These are phyloP conservation scores for Tiliqua scincoides DNA, from an alignment of 2,113 vertebrate genomes.

Conservation along the genomic window DNA sequence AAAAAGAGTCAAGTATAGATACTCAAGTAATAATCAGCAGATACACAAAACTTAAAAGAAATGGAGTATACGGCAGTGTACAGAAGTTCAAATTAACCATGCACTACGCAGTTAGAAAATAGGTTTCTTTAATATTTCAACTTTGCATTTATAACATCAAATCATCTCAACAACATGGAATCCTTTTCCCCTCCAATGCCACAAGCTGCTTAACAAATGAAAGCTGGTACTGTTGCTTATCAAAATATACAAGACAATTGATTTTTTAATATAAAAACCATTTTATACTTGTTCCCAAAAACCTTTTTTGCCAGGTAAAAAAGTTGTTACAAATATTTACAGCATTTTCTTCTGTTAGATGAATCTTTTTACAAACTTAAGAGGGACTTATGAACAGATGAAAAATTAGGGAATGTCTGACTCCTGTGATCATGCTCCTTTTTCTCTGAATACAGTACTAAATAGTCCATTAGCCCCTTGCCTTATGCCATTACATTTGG, in stretches of 20 bases:
- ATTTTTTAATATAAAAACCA: constrained; percentile 79
- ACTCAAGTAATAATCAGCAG: constrained; percentile 75
- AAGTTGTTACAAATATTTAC: constrained; percentile 82
- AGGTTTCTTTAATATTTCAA: constrained; percentile 85
- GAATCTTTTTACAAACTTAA: constrained; percentile 76
- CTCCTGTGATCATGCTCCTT: constrained; percentile 58
- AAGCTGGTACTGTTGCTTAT: constrained; percentile 85
- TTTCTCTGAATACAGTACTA: constrained; percentile 67
- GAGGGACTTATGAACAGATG: constrained; percentile 67
- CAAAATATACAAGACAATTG: constrained; percentile 85
- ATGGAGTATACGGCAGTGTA: constrained; percentile 74
- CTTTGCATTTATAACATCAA: constrained; percentile 83
- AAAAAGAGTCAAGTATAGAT: constrained; percentile 75
- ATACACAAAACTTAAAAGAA: constrained; percentile 73
- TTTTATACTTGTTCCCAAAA: constrained; percentile 83
- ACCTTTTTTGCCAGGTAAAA: constrained; percentile 74
- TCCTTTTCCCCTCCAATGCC: constrained; percentile 72
- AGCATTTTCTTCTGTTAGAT: constrained; percentile 77
- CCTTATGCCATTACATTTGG: constrained; percentile 54
- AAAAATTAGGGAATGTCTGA: constrained; percentile 65
- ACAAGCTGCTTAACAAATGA: constrained; percentile 82
- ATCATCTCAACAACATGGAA: constrained; percentile 77
- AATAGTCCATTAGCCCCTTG: constrained; percentile 46
- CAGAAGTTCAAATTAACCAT: constrained; percentile 81
- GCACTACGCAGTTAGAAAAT: constrained; percentile 84